Conservation (phyloP, 2,797 vertebrate genomes). For the Coluber constrictor region DNA sequence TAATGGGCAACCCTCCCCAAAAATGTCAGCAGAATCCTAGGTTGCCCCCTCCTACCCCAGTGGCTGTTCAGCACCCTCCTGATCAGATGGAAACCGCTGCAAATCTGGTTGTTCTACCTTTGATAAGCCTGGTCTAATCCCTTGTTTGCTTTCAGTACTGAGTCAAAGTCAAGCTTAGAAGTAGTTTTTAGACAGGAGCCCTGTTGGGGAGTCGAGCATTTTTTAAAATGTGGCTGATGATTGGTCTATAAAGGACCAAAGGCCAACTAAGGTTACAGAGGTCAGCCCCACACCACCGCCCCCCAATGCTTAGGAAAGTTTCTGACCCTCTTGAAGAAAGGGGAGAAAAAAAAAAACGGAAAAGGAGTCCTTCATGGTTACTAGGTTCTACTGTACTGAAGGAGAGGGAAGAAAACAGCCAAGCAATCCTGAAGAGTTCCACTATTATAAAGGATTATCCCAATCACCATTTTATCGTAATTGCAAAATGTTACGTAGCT, state of each 20-base stretch:
- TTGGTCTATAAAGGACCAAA: background rate
- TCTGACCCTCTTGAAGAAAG: background rate
- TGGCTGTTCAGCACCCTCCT: background rate
- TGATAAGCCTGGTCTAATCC: background rate
- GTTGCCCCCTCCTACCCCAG: conserved; percentile 5
- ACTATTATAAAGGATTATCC: background rate
- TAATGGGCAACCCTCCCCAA: background rate
- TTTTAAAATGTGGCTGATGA: background rate
- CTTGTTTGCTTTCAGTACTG: accelerated
- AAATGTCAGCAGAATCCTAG: conserved; percentile 46
- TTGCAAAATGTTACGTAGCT: background rate
- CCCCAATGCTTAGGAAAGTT: background rate
- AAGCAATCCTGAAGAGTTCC: background rate
- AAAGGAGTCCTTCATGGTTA: conserved; percentile 22
- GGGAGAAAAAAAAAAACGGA: background rate
- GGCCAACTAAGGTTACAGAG: background rate
- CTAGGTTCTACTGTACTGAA: conserved; percentile 51
- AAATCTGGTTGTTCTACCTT: accelerated
- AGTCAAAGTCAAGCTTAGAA: background rate
- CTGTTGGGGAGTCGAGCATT: background rate
- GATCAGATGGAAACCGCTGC: background rate
- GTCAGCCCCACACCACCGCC: background rate
- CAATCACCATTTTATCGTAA: conserved; percentile 3
- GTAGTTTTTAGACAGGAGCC: background rate
- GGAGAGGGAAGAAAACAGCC: conserved; percentile 37